phyloP scores from a whole-genome alignment of 1,140 invertebrate species.

The Bombus pascuorum region DNA sequence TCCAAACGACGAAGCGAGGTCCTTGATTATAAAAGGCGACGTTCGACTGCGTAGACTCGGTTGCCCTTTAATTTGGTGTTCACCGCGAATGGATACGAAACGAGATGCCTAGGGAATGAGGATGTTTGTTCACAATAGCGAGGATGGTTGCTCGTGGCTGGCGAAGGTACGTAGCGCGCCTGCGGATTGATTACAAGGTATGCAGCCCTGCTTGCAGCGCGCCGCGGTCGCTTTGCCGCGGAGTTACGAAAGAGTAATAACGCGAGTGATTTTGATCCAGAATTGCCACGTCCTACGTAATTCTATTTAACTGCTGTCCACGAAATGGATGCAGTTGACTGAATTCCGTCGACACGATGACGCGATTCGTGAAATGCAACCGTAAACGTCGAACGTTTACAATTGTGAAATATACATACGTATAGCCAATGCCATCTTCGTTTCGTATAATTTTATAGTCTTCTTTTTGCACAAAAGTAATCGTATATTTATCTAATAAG shows the following conservation, averaged over 20 bases:
- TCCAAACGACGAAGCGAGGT: background rate
- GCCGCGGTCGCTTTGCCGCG: background rate
- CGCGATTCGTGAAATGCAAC: background rate
- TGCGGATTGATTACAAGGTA: conserved; percentile 73
- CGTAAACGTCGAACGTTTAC: background rate
- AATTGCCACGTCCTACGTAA: background rate
- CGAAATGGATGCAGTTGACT: background rate
- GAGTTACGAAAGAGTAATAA: background rate
- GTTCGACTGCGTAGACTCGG: background rate
- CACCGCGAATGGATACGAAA: background rate
- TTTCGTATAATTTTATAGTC: background rate
- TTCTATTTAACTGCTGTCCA: background rate
- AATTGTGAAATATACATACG: too few species aligned
- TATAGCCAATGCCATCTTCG: background rate
- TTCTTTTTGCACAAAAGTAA: background rate
- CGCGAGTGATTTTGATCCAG: background rate
- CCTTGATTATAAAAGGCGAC: background rate
- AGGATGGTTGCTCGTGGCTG: background rate
- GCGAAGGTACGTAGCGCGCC: conserved; percentile 54
- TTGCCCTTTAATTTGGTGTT: conserved; percentile 24
- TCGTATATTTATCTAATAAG: background rate
- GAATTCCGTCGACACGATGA: background rate
- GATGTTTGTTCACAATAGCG: background rate
- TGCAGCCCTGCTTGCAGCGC: conserved; percentile 47
- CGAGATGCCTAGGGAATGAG: background rate